Base-by-base conservation (phyloP, 2,888 invertebrate genomes). In the Incurvaria masculella region DNA sequence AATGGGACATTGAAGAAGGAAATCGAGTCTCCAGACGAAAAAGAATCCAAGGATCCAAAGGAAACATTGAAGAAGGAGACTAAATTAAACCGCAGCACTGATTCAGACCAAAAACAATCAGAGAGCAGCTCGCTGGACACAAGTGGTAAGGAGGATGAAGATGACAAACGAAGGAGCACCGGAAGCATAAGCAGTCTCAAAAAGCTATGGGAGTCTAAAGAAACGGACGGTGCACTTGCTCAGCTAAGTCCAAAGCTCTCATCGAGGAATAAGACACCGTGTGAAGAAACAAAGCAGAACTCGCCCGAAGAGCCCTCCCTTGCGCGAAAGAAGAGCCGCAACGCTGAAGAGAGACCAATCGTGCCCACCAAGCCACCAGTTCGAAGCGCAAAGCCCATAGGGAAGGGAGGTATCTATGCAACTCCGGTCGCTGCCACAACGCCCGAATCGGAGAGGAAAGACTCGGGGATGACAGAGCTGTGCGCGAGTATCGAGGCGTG, bases 111-210 rank as follows among this genome's bases (percentile, higher is more conserved):
- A 63, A 72, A 74, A 63, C 61, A 75, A 57, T 59, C 65, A 14
- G 68, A 68, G 56, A 61, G 66, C 51, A 65, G 63, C 51, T 63
- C 63, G 44, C 56, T 60, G 20, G 74, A 72, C 45, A 69, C 58
- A 6, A 63, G 61, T 27, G 66, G 59, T 6, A 48, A 46, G 38
- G 85, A 81, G 8, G 89, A 89, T 45, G 85, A 84, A 16, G 91
- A 92, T 46, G 91, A 92, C 64, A 94, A 94, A 66, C 82, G 94
- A 14, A 88, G 91, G 56, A 94, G 94, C 68, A 94, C 94, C 44
- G 94, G 94, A 52, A 93, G 93, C 72, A 95, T 95, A 62, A 93
- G 88, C 66, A 94, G 92, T 68, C 79, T 95, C 60, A 94, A 94
- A 68, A 92, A 92, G 68, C 75, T 95, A 53, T 95, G 95, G 95